Base-by-base conservation (phyloP, 2,888 invertebrate genomes). In the Sipha maydis region DNA sequence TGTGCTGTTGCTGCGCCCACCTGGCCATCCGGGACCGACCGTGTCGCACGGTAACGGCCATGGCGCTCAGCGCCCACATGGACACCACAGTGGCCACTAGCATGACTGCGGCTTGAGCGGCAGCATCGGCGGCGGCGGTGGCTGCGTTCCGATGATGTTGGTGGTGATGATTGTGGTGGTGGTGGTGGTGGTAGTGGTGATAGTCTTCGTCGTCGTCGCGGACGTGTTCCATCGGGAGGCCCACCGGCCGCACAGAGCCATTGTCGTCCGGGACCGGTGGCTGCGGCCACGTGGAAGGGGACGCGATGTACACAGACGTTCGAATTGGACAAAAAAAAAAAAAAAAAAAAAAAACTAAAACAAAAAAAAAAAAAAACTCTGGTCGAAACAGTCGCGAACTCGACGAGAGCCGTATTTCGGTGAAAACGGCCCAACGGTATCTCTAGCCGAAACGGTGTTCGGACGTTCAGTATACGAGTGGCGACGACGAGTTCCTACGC, bases 41-140 rank as follows among this genome's bases (percentile, higher is more conserved):
- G 91, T 94, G 94, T 71, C 94, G 92, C 90, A 94, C 94, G 83
- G 85, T 89, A 19, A 89, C 85, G 84, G 85, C 89, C 88, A 88
- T 80, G 75, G 88, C 88, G 82, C 88, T 88, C 25, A 88, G 75
- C 88, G 41, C 88, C 88, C 88, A 88, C 88, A 88, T 88, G 41
- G 88, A 88, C 88, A 88, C 88, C 38, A 88, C 80, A n/a, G 88
- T 88, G 41, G 88, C 82, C 75, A 82, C 88, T 76, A 88, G 75
- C 88, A 88, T 88, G 67, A 19, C 21, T 56, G n/a, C n/a, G n/a
- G 56, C 61, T 14, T 21, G 41, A 19, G 25, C n/a, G 0, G 61
- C 3, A 14, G 41, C 31, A 34, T 1, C 21, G 5, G 5, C 28
- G 31, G 54, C 34, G 73, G 69, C 34, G 56, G 82, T 41, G 34